Conservation (phyloP, 2,888 invertebrate genomes). For the Synergus umbraculus region DNA sequence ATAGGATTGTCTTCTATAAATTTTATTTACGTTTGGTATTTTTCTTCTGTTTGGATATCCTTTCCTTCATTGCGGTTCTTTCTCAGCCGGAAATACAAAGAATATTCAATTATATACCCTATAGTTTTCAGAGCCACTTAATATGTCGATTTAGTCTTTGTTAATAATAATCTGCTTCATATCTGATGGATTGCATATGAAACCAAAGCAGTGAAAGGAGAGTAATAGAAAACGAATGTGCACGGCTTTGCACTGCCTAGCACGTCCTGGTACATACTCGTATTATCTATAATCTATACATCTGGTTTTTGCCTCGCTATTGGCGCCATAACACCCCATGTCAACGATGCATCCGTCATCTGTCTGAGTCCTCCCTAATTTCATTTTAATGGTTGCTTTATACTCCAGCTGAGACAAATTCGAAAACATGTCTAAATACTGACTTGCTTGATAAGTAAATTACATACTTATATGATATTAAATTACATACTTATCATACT, state of each 20-base stretch:
- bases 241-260: conserved; percentile 59
- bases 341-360: conserved; percentile 41
- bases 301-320: conserved; percentile 46
- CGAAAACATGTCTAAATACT: not conserved
- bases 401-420: not conserved
- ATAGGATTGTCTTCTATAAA: no score
- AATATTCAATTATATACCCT: no score
- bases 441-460: not conserved
- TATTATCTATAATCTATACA: not conserved
- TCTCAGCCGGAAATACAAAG: no score
- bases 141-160: no score
- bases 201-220: conserved; percentile 8
- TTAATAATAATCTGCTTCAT: no score
- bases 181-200: no score
- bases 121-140: no score
- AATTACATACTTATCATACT: not conserved
- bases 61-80: no score
- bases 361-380: not conserved
- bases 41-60: no score
- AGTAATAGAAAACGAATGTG: conserved; percentile 33
- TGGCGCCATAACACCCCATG: conserved; percentile 61
- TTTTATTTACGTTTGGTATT: no score
- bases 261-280: conserved; percentile 62
- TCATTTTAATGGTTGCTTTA: not conserved
- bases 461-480: not conserved